These are phyloP conservation scores for Temnothorax longispinosus DNA, from an alignment of 1,140 invertebrate genomes.

Conservation along the genomic window DNA sequence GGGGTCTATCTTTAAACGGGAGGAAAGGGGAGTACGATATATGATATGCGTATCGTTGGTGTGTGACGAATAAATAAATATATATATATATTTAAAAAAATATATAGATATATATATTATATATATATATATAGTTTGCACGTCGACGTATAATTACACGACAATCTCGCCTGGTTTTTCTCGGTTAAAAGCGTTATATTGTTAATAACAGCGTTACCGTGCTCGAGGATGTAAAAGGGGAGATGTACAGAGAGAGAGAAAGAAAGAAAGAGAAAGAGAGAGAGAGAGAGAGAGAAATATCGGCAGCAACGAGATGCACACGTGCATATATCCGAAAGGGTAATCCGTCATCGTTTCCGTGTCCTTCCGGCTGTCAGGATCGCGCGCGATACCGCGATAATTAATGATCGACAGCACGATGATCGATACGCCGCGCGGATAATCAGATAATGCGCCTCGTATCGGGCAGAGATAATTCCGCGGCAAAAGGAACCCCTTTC, in stretches of 20 bases:
- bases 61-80: conserved; percentile 34
- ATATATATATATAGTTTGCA: conserved; percentile 51
- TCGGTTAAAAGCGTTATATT: conserved; percentile 56
- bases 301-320: conserved; percentile 26
- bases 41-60: conserved; percentile 58
- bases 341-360: conserved; percentile 52
- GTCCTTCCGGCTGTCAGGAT: conserved; percentile 14
- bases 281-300: conserved; percentile 60
- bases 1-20: conserved; percentile 34
- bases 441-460: conserved; percentile 8
- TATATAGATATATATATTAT: conserved; percentile 40
- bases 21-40: conserved; percentile 2
- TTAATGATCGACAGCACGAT: conserved; percentile 43
- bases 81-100: conserved; percentile 28
- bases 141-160: conserved; percentile 40
- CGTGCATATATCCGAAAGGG: neutral
- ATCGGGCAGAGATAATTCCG: conserved; percentile 21
- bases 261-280: neutral
- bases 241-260: conserved; percentile 28
- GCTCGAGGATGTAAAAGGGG: conserved; percentile 63
- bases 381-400: conserved; percentile 9
- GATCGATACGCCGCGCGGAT: conserved; percentile 31
- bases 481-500: neutral
- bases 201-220: conserved; percentile 65
- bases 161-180: conserved; percentile 36